These are phyloP conservation scores for Fragum whitleyi DNA, from an alignment of 2,888 invertebrate genomes.

Conservation along the genomic window DNA sequence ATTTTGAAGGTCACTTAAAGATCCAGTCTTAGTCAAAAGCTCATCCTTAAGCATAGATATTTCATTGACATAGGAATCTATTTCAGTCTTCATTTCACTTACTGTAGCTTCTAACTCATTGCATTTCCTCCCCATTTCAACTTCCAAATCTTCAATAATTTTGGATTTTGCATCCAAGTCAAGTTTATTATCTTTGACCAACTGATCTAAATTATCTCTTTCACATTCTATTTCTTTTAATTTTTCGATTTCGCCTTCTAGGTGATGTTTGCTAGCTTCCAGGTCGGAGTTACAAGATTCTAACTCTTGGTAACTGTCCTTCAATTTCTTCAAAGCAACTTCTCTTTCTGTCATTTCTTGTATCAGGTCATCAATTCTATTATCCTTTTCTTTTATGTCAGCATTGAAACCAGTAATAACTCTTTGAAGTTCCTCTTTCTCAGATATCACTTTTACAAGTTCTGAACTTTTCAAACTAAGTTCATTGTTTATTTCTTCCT, in stretches of 20 bases:
- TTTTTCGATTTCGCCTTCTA: neutral
- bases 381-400: neutral
- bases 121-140: conserved; percentile 28
- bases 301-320: neutral
- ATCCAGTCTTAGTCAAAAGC: neutral
- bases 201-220: neutral
- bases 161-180: conserved; percentile 42
- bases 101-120: neutral
- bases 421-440: conserved; percentile 9
- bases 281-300: neutral
- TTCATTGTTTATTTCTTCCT: neutral
- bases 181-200: conserved; percentile 47
- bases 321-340: neutral
- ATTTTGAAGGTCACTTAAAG: neutral
- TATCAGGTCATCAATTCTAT: neutral
- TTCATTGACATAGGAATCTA: conserved; percentile 3
- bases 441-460: neutral
- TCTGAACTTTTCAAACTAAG: neutral
- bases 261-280: conserved; percentile 12
- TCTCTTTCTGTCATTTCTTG: neutral
- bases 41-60: conserved; percentile 31
- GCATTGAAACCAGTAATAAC: neutral
- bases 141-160: conserved; percentile 9
- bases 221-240: conserved; percentile 9
- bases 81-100: neutral